phyloP scores from a whole-genome alignment of 2,797 vertebrate species.

The Myotis pilosus region DNA sequence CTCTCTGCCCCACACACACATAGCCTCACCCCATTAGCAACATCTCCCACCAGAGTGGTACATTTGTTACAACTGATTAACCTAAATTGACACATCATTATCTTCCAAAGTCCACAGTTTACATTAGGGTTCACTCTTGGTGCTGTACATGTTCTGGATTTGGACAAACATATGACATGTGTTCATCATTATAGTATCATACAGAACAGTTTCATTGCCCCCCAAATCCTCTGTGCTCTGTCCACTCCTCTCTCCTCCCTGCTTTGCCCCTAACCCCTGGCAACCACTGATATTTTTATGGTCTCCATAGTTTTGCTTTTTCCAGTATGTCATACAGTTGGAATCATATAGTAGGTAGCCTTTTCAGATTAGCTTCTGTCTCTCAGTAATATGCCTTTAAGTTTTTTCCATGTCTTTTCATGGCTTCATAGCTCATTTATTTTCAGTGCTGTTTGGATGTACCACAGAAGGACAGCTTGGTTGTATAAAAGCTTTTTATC shows the following conservation, averaged over 20 bases:
- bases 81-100: not conserved
- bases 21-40: not conserved
- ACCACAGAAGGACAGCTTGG: not conserved
- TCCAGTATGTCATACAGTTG: not conserved
- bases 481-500: not conserved
- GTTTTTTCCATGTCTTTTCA: not conserved
- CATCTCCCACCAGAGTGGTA: not conserved
- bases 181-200: not conserved
- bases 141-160: not conserved
- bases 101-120: not conserved
- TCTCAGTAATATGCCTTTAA: not conserved
- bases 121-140: not conserved
- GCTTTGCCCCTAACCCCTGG: not conserved
- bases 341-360: not conserved
- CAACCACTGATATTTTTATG: not conserved
- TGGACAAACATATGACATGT: not conserved
- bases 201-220: not conserved
- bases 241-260: no score
- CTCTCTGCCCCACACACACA: fast-evolving
- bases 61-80: not conserved
- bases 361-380: not conserved
- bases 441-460: not conserved
- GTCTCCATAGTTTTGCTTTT: not conserved
- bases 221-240: no score
- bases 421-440: not conserved